Evolutionary conservation across 2,113 vertebrate species (phyloP), one percentile per base, ranked within the genome.

Genomic region (Macheiramphus alcinus): DNA sequence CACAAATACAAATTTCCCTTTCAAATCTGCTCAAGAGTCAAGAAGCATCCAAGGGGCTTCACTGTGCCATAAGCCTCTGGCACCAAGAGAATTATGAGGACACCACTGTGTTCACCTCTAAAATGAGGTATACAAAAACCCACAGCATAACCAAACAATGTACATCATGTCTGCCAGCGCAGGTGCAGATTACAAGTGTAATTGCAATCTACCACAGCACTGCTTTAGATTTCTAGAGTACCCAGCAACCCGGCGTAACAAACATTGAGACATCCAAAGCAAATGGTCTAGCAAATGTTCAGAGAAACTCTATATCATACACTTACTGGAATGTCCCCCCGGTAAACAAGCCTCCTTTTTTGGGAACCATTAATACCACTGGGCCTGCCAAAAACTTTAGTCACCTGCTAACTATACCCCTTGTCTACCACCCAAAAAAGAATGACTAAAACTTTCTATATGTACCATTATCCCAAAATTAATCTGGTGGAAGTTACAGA

Each of bases 241-340:
- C 90, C 78, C 94, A 91, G 95, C 94, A 96, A 94, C 96, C 66
- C 94, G 94, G 85, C 68, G 25, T 36, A 86, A 96, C 90, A 94
- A 95, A 93, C 93, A 86, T 5, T 5, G 63, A 93, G 81, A 47
- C 53, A 72, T 34, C 80, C 87, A 87, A 43, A 90, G 78, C 96
- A 90, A 96, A 87, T 61, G 81, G 15, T 32, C 76, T 4, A 80
- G 78, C 87, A 87, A 87, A 61, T 70, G 82, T 22, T 70, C 55
- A 85, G 78, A 65, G 94, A 96, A 96, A 96, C 32, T 56, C 66
- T 85, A 87, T 79, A 87, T 29, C 84, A 63, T 5, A 6, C 83
- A 36, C 74, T 72, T 42, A 80, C 70, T 80, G 93, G 21, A 85
- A 80, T 88, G 80, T n/a, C 59, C 85, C 82, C 50, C 21, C 0